These are phyloP conservation scores for Drosophila rellima DNA, from an alignment of 2,888 invertebrate species.

Conservation along the genomic window DNA sequence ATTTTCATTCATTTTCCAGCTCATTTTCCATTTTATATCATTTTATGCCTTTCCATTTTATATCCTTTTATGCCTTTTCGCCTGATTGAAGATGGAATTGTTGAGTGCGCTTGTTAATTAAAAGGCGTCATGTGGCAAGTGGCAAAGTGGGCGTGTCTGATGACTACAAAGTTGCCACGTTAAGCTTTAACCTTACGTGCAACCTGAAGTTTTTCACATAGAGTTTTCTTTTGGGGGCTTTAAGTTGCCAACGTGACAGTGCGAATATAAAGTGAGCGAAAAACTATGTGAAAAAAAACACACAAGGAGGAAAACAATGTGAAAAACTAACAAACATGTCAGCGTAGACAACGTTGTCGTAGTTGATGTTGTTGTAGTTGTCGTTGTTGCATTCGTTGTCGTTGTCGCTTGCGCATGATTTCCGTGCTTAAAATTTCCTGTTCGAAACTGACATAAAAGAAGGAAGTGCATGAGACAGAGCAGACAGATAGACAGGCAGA, in stretches of 20 bases:
- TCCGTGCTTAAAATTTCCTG: slow-evolving; percentile 75
- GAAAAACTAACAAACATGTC: slow-evolving; percentile 57
- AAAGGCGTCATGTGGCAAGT: slow-evolving; percentile 36
- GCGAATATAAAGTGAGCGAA: slow-evolving; percentile 37
- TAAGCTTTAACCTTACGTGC: slow-evolving; percentile 34
- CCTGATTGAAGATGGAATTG: slow-evolving; percentile 33
- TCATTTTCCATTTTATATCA: no score
- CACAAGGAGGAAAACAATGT: slow-evolving; percentile 36
- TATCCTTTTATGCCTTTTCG: slow-evolving; percentile 10
- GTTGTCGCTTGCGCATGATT: slow-evolving; percentile 67
- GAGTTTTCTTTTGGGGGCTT: slow-evolving; percentile 24
- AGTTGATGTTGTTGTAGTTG: slow-evolving; percentile 18
- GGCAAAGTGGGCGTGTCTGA: slow-evolving; percentile 15
- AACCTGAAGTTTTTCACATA: slow-evolving; percentile 15
- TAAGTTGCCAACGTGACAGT: slow-evolving; percentile 40
- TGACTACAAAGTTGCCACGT: slow-evolving; percentile 35
- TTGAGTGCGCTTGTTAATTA: slow-evolving; percentile 45
- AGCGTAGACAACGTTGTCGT: slow-evolving; percentile 28
- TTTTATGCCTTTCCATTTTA: no score
- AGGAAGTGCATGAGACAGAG: slow-evolving; percentile 42
- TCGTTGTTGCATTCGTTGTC: slow-evolving; percentile 29
- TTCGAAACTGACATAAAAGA: slow-evolving; percentile 73
- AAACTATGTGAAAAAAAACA: slow-evolving; percentile 26
- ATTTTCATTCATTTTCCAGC: no score
- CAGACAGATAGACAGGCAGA: slow-evolving; percentile 28